A percentile compares a stretch with the other conserved stretches of the same genome.
phyloP scores from a whole-genome alignment of 53 echinoderm and acorn worm genomes.

The Holothuria scabra region DNA sequence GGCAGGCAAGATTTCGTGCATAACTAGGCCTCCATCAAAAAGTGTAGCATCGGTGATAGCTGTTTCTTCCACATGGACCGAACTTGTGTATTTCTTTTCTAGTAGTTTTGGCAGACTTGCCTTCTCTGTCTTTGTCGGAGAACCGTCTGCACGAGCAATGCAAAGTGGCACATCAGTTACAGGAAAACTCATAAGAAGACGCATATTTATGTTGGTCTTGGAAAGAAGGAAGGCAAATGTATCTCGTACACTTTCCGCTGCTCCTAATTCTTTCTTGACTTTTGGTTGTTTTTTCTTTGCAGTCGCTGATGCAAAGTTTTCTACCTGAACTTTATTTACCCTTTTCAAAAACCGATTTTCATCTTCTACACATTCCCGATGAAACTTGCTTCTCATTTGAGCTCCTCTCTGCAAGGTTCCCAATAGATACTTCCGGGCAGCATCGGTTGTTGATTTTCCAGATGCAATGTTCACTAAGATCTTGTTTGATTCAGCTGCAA shows the following conservation, averaged over 20 bases:
- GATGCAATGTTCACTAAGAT: slow-evolving; percentile 47
- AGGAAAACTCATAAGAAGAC: slow-evolving; percentile 49
- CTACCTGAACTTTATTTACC: slow-evolving; percentile 34
- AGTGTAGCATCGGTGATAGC: slow-evolving; percentile 48
- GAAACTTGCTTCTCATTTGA: slow-evolving; percentile 8
- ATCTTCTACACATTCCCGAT: slow-evolving; percentile 46
- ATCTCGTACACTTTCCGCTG: slow-evolving; percentile 51
- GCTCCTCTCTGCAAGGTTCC: slow-evolving; percentile 1
- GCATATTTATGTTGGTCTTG: slow-evolving; percentile 45
- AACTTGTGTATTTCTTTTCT: slow-evolving; percentile 16
- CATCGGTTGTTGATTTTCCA: slow-evolving; percentile 39
- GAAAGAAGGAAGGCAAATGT: slow-evolving; percentile 46
- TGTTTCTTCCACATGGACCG: not conserved
- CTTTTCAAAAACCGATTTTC: slow-evolving; percentile 44
- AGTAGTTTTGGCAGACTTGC: slow-evolving; percentile 35
- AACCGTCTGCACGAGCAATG: slow-evolving; percentile 31
- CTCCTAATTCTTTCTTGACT: slow-evolving; percentile 16
- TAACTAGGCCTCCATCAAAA: slow-evolving; percentile 59
- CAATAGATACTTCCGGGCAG: not conserved
- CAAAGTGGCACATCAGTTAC: slow-evolving; percentile 50
- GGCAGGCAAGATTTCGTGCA: slow-evolving; percentile 57
- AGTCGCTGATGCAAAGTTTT: slow-evolving; percentile 43
- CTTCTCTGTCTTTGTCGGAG: slow-evolving; percentile 27
- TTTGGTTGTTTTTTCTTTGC: slow-evolving; percentile 32
- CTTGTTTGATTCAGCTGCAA: slow-evolving; percentile 23